Evolutionary conservation across 2,797 vertebrate species (phyloP).

Genomic region (Sebastes itinus): DNA sequence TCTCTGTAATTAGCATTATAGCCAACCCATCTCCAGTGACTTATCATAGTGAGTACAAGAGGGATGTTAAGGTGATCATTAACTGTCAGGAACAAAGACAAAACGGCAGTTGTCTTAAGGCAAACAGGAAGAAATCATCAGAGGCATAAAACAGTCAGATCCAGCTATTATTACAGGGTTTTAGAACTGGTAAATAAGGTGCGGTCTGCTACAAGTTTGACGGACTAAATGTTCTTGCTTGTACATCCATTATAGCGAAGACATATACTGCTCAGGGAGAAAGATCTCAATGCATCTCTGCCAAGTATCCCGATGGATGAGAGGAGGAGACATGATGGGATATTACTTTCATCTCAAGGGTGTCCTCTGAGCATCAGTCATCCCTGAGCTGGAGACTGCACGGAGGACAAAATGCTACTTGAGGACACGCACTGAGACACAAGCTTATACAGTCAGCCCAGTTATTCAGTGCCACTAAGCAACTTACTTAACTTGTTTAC

Average conservation of each 20-base stretch:
- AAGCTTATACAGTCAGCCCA: background rate
- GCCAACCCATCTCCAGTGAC: constrained; percentile 17
- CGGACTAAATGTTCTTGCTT: constrained; percentile 2
- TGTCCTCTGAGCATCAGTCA: constrained; percentile 17
- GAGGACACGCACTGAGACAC: background rate
- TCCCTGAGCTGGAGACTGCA: background rate
- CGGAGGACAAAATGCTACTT: background rate
- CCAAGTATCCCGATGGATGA: constrained; percentile 12
- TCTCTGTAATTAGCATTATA: constrained; percentile 25
- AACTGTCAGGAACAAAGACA: constrained; percentile 6
- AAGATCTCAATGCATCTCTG: background rate
- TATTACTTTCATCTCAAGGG: constrained; percentile 24
- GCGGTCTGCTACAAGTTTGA: background rate
- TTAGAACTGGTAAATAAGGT: background rate
- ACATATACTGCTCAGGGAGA: background rate
- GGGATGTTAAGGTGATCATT: constrained; percentile 22
- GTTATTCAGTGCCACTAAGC: background rate
- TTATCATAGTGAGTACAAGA: background rate
- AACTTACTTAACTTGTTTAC: background rate
- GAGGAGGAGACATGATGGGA: background rate
- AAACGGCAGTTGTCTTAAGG: background rate
- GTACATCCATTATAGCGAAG: background rate
- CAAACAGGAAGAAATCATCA: background rate
- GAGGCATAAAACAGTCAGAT: background rate
- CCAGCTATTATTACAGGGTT: background rate